These are phyloP conservation scores for Mythimna impura DNA, from an alignment of 2,888 invertebrate species.

Conservation along the genomic window DNA sequence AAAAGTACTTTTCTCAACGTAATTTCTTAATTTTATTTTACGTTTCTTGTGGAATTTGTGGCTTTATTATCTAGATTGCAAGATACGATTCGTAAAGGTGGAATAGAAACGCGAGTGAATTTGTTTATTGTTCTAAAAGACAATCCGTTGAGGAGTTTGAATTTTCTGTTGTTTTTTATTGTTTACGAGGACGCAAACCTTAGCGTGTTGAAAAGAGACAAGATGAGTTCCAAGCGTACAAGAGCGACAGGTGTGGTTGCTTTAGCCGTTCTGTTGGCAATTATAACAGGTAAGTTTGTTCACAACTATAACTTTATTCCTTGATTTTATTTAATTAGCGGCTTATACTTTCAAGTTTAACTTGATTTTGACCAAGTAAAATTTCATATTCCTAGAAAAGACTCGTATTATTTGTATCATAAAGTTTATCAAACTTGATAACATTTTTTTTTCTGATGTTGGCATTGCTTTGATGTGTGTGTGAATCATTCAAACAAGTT, in stretches of 20 bases:
- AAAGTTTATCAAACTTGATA: constrained; percentile 53
- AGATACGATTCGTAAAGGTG: constrained; percentile 82
- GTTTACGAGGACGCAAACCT: constrained; percentile 80
- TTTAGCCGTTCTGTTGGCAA: constrained; percentile 84
- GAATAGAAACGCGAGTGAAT: constrained; percentile 83
- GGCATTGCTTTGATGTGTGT: constrained; percentile 65
- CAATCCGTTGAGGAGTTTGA: constrained; percentile 82
- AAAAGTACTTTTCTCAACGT: constrained; percentile 73
- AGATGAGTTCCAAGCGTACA: constrained; percentile 83
- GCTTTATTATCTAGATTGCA: constrained; percentile 80
- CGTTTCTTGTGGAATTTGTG: constrained; percentile 84
- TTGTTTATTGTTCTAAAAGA: constrained; percentile 83
- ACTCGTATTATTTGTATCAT: constrained; percentile 10
- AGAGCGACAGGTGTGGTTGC: constrained; percentile 89
- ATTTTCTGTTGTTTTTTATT: constrained; percentile 82
- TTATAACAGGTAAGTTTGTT: constrained; percentile 85
- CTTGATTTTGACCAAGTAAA: neutral
- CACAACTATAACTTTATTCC: constrained; percentile 22
- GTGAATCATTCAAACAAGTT: constrained; percentile 70
- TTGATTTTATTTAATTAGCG: constrained; percentile 14
- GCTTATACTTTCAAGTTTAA: neutral
- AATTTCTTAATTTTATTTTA: constrained; percentile 73
- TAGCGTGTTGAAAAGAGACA: constrained; percentile 87
- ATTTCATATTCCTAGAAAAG: neutral
- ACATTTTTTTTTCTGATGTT: constrained; percentile 67